A percentile compares a stretch with the other conserved stretches of the same genome.
phyloP scores from a whole-genome alignment of 1,140 invertebrate genomes.

The Oppia nitens region DNA sequence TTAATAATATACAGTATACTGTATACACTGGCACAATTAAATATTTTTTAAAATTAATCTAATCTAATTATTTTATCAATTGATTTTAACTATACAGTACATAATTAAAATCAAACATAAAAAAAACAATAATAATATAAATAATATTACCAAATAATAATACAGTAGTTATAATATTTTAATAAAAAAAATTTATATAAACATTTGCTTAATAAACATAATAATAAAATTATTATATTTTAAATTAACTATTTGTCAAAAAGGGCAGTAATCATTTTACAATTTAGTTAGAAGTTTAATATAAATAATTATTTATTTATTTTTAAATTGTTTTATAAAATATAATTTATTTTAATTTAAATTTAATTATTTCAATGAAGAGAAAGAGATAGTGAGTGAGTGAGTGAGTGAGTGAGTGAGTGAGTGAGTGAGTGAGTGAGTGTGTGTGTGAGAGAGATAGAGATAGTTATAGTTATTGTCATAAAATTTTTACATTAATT shows the following conservation, averaged over 20 bases:
- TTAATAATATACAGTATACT: not conserved
- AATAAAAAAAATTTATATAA: no score
- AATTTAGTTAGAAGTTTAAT: no score
- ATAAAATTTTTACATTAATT: no score
- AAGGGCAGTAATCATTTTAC: not conserved
- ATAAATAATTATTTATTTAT: no score
- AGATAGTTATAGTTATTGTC: no score
- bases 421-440: not conserved
- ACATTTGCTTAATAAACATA: not conserved
- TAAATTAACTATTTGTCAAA: not conserved
- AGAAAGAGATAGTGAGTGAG: not conserved
- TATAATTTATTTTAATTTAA: no score
- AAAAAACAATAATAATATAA: no score
- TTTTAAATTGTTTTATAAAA: no score
- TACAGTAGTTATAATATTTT: no score
- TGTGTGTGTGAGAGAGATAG: not conserved
- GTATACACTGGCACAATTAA: not conserved
- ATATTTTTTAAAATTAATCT: not conserved
- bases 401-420: not conserved
- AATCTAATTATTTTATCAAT: no score
- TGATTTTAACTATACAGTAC: not conserved
- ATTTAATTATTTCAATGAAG: no score
- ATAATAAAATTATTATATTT: not conserved
- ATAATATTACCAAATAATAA: no score
- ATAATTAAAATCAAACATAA: not conserved